These are phyloP conservation scores for Microdon myrmicae DNA, from an alignment of 2,888 invertebrate species.

Conservation along the genomic window DNA sequence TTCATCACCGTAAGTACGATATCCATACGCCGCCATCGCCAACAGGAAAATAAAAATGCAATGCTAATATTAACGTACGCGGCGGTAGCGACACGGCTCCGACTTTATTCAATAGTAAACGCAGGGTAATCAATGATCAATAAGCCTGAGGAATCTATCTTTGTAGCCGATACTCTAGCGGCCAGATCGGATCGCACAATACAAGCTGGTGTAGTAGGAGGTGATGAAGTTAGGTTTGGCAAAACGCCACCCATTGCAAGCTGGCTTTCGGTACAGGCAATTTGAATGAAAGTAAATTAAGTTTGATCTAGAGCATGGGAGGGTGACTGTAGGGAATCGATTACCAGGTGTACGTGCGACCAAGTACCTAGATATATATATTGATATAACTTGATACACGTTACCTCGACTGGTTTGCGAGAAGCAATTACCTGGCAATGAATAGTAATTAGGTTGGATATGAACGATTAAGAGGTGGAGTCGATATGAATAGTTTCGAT, in stretches of 20 bases:
- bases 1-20: conserved; percentile 5
- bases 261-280: conserved; percentile 16
- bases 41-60: conserved; percentile 12
- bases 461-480: no score
- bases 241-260: conserved; percentile 26
- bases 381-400: no score
- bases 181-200: conserved; percentile 18
- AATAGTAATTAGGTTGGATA: conserved; percentile 49
- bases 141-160: conserved; percentile 49
- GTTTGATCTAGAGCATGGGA: conserved; percentile 37
- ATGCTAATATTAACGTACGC: no score
- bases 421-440: conserved; percentile 37
- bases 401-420: conserved; percentile 12
- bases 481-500: no score
- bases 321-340: conserved; percentile 26
- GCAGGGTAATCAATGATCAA: conserved; percentile 48
- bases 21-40: conserved; percentile 23
- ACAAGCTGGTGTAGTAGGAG: conserved; percentile 36
- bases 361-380: neutral
- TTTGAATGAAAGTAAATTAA: conserved; percentile 49
- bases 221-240: conserved; percentile 51
- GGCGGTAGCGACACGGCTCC: conserved; percentile 2
- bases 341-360: conserved; percentile 32
- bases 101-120: conserved; percentile 23
- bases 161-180: conserved; percentile 26